Percentiles rank a stretch among this genome's conserved stretches.
Evolutionary conservation across 2,888 invertebrate genomes (phyloP).

Genomic region (Darwinula stevensoni): DNA sequence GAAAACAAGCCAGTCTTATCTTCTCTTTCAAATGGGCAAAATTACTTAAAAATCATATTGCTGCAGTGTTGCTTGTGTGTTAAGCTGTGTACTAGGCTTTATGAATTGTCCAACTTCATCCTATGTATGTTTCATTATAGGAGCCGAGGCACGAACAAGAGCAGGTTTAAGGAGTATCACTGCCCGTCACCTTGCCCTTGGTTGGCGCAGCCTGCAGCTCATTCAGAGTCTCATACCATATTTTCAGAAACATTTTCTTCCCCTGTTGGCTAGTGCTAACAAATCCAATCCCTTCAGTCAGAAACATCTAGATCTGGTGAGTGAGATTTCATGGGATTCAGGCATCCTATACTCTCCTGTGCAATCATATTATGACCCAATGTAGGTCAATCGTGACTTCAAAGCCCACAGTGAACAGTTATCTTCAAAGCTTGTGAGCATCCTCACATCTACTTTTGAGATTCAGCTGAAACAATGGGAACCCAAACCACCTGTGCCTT

Average conservation of each 20-base stretch:
- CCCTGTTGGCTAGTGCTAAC: constrained; percentile 44
- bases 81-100: too few relatives aligned
- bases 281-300: constrained; percentile 36
- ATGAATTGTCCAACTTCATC: too few relatives aligned
- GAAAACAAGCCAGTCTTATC: too few relatives aligned
- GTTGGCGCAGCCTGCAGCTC: constrained; percentile 50
- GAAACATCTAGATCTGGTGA: too few relatives aligned
- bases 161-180: constrained; percentile 83
- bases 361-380: too few relatives aligned
- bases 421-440: constrained; percentile 59
- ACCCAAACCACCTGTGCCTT: constrained; percentile 79
- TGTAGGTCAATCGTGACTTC: neutral
- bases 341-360: too few relatives aligned
- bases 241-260: neutral
- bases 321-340: too few relatives aligned
- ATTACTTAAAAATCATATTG: too few relatives aligned
- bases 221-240: constrained; percentile 15
- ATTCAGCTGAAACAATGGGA: constrained; percentile 64
- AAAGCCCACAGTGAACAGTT: constrained; percentile 57
- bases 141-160: constrained; percentile 80
- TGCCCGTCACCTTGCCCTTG: constrained; percentile 65
- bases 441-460: constrained; percentile 55
- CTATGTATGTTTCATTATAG: constrained; percentile 42
- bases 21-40: too few relatives aligned
- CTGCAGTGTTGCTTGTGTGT: too few relatives aligned